phyloP scores from a whole-genome alignment of 2,888 invertebrate species.

The Mythimna albipuncta region DNA sequence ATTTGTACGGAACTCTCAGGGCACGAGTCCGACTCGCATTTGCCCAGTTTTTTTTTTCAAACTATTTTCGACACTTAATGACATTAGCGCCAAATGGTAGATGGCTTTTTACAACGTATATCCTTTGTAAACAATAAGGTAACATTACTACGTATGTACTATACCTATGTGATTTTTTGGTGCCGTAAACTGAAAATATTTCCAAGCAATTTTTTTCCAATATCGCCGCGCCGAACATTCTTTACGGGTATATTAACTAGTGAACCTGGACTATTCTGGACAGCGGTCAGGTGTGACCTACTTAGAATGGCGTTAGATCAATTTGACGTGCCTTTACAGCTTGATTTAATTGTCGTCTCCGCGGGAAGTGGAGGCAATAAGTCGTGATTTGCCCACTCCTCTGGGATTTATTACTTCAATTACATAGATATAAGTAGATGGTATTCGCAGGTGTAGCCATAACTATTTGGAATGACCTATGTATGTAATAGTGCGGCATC shows the following conservation, averaged over 20 bases:
- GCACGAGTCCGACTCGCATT: too few relatives aligned
- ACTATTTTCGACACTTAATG: neutral
- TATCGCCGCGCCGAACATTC: conserved; percentile 21
- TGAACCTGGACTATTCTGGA: conserved; percentile 22
- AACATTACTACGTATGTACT: too few relatives aligned
- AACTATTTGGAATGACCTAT: conserved; percentile 58
- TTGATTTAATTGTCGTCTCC: conserved; percentile 77
- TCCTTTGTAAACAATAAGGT: conserved; percentile 5
- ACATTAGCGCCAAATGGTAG: neutral
- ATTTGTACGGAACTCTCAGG: too few relatives aligned
- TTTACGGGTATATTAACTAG: conserved; percentile 38
- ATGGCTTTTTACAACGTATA: neutral
- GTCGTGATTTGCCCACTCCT: conserved; percentile 73
- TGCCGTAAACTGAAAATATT: conserved; percentile 30
- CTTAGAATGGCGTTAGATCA: conserved; percentile 53
- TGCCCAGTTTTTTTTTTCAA: neutral
- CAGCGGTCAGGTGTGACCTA: conserved; percentile 69
- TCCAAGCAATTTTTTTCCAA: conserved; percentile 13
- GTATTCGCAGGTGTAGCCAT: conserved; percentile 63
- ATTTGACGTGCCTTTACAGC: conserved; percentile 68
- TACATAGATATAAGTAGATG: conserved; percentile 58
- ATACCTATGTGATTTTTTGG: conserved; percentile 5
- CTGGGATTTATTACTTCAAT: conserved; percentile 77
- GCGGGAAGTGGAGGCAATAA: conserved; percentile 73
- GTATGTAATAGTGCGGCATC: conserved; percentile 42